These are phyloP conservation scores for Stratiomys singularior DNA, from an alignment of 2,888 invertebrate genomes.

Conservation along the genomic window DNA sequence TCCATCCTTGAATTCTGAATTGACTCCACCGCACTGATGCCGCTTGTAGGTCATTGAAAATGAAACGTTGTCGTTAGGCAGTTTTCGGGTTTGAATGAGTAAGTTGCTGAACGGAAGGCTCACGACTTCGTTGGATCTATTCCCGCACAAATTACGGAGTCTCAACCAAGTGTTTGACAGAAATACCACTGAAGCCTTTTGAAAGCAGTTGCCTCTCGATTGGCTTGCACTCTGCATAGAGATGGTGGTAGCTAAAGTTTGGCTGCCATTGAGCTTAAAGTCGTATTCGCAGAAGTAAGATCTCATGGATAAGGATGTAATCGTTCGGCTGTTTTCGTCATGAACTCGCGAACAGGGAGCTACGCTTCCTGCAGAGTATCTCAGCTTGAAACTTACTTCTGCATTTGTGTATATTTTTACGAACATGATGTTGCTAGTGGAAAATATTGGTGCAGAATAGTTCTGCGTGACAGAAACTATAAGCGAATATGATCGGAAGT, in stretches of 20 bases:
- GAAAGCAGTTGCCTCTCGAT: background rate
- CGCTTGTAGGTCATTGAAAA: slow-evolving; percentile 69
- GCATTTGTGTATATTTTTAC: slow-evolving; percentile 65
- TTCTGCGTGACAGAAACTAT: slow-evolving; percentile 60
- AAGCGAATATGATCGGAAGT: slow-evolving; percentile 56
- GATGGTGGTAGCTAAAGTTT: slow-evolving; percentile 34
- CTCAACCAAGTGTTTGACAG: background rate
- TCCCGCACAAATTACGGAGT: slow-evolving; percentile 38
- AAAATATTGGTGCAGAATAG: slow-evolving; percentile 66
- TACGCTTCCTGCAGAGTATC: slow-evolving; percentile 73
- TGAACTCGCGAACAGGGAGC: slow-evolving; percentile 67
- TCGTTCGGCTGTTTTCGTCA: slow-evolving; percentile 56
- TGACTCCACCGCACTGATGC: slow-evolving; percentile 76
- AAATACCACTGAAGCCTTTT: background rate
- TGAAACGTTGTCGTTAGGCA: background rate
- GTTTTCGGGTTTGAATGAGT: slow-evolving; percentile 53
- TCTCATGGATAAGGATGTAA: background rate
- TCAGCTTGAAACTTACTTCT: slow-evolving; percentile 69
- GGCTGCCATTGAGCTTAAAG: slow-evolving; percentile 2
- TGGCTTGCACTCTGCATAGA: background rate
- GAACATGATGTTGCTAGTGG: slow-evolving; percentile 73
- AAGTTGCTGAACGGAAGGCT: slow-evolving; percentile 54
- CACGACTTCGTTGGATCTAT: slow-evolving; percentile 52
- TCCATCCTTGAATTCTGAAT: slow-evolving; percentile 60
- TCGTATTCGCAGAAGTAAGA: slow-evolving; percentile 43